A percentile compares a stretch with the other conserved stretches of the same genome.
Conservation (phyloP, 37 sponge, comb jelly and placozoan genomes). For the Diacarnus erythraeanus region DNA sequence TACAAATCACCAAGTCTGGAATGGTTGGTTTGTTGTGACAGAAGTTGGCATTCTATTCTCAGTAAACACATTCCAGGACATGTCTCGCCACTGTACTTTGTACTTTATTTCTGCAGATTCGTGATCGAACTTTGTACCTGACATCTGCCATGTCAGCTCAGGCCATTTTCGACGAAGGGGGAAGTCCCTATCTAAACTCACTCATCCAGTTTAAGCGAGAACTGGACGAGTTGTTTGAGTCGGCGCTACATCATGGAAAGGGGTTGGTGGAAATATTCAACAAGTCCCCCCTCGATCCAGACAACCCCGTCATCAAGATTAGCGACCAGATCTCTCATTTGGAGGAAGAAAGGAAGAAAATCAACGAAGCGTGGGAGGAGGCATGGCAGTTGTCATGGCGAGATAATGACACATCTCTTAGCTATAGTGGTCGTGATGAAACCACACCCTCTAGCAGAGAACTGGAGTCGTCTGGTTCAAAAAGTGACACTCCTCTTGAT, state of each 20-base stretch:
- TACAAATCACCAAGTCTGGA: too few species aligned
- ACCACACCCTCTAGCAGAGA: neutral
- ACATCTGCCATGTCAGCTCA: neutral
- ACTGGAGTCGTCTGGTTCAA: neutral
- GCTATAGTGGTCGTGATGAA: neutral
- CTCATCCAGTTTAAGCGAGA: neutral
- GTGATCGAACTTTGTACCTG: neutral
- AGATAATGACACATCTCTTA: too few species aligned
- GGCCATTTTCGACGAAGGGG: neutral
- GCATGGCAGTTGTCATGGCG: too few species aligned
- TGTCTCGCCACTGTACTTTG: too few species aligned
- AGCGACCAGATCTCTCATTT: neutral
- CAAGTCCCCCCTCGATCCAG: neutral
- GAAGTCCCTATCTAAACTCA: neutral
- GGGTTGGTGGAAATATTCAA: slow-evolving; percentile 18
- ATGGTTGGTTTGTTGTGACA: too few species aligned
- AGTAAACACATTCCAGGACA: too few species aligned
- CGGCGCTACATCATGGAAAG: neutral
- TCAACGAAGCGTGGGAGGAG: slow-evolving; percentile 30
- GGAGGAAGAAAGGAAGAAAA: neutral
- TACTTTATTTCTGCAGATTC: neutral
- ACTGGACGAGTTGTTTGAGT: neutral
- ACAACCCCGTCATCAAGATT: neutral
- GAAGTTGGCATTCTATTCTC: too few species aligned
- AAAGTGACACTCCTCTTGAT: neutral